These are phyloP conservation scores for Lepisosteus osseus DNA, from an alignment of 2,113 vertebrate species.

Conservation along the genomic window DNA sequence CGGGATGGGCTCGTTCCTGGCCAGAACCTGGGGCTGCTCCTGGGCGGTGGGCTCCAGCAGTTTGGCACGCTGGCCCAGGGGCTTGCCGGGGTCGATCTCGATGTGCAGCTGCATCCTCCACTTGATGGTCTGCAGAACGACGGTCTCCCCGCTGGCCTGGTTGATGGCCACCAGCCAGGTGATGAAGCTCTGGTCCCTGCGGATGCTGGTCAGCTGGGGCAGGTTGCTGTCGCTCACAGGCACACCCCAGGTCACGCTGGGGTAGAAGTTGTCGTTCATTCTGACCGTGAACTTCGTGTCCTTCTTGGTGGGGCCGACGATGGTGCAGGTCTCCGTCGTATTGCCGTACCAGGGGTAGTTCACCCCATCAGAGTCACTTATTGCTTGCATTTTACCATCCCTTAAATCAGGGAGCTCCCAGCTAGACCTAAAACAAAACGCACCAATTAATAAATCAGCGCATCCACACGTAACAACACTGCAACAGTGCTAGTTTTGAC, in stretches of 20 bases:
- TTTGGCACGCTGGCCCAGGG: slow-evolving; percentile 80
- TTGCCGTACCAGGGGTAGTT: slow-evolving; percentile 98
- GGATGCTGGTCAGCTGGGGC: slow-evolving; percentile 86
- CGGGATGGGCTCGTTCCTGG: slow-evolving; percentile 87
- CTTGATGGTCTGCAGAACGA: slow-evolving; percentile 86
- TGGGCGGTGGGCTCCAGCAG: slow-evolving; percentile 81
- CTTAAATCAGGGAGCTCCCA: slow-evolving; percentile 95
- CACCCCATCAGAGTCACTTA: slow-evolving; percentile 94
- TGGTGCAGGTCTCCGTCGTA: slow-evolving; percentile 91
- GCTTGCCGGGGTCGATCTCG: slow-evolving; percentile 78
- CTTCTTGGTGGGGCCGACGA: slow-evolving; percentile 88
- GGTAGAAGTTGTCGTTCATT: slow-evolving; percentile 99
- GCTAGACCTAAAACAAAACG: slow-evolving; percentile 77
- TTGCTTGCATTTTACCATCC: slow-evolving; percentile 83
- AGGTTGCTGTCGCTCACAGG: slow-evolving; percentile 90
- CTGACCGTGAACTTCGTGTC: slow-evolving; percentile 89
- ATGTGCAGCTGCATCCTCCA: slow-evolving; percentile 95
- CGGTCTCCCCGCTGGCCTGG: slow-evolving; percentile 77
- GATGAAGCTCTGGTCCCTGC: slow-evolving; percentile 93
- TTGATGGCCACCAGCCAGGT: slow-evolving; percentile 96
- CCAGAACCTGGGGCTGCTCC: slow-evolving; percentile 86
- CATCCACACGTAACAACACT: too few species aligned
- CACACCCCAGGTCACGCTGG: slow-evolving; percentile 95
- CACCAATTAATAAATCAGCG: not conserved
- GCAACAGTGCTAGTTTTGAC: too few species aligned